Base-by-base conservation (phyloP, 2,888 invertebrate species). In the Lepetodrilus schrolli region DNA sequence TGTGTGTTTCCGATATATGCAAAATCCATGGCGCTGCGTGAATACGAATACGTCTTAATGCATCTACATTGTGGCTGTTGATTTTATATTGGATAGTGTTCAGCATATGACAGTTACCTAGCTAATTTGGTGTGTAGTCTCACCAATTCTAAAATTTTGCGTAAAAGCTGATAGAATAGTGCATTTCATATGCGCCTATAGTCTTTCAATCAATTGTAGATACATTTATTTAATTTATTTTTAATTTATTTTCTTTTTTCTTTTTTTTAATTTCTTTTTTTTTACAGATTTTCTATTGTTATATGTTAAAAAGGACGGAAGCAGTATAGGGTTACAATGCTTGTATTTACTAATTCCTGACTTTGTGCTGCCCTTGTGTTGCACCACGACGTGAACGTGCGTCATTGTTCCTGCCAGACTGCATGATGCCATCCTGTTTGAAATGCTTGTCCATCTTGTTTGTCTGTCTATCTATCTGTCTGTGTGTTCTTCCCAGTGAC, bases 131-230 rank as follows among this genome's bases (percentile, higher is more conserved):
- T 51, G 21, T 13, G 43, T 43, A 43, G 17, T 43, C 13, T 43
- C n/a, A 17, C 13, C 13, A 43, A 43, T 43, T 8, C 8, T n/a
- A n/a, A 43, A 43, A 23, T 58, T 34, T 58, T 26, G 58, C 58
- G 30, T n/a, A 34, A 58, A 30, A 34, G 58, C 58, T 58, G 30
- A 5, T 58, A 58, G 58, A 17, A 30, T 58, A 58, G 58, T 30
- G 58, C 58, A 58, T 8, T 58, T 26, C 34, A 17, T 58, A 43
- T 34, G 4, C n/a, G 58, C 58, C 23, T 58, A n/a, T n/a, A 58
- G 58, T 58, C 58, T 58, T 58, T 58, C 58, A 58, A 58, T 58
- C 17, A 26, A 58, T 58, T 58, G 58, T 58, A 58, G 58, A 58
- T 58, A 58, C 13, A 58, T 58, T 58, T 51, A 17, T 17, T 26